Evolutionary conservation across 2,888 invertebrate species (phyloP).

Genomic region (Julus scanicus): DNA sequence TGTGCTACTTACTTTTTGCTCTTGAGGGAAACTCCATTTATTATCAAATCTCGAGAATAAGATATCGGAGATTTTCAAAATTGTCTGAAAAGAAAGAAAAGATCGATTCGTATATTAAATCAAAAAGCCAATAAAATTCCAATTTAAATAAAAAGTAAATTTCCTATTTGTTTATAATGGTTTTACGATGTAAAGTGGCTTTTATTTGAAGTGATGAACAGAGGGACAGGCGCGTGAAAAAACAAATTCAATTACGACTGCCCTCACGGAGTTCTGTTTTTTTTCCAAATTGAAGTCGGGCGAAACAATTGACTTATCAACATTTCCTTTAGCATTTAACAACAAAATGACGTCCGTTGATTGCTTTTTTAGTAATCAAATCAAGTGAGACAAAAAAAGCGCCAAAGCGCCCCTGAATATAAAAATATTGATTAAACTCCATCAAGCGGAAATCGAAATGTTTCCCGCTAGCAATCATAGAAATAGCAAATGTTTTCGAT

Average conservation of each 20-base stretch:
- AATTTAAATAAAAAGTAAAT: conserved; percentile 42
- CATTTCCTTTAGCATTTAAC: conserved; percentile 22
- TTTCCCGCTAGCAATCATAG: not conserved
- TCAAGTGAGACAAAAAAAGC: conserved; percentile 3
- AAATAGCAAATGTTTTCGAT: not conserved
- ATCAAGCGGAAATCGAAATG: conserved; percentile 32
- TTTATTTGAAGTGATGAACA: not conserved
- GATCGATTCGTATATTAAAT: conserved; percentile 28
- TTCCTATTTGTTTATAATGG: conserved; percentile 30
- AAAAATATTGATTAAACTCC: conserved; percentile 15
- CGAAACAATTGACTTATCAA: conserved; percentile 37
- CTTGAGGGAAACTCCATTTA: conserved; percentile 56
- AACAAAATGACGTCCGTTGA: conserved; percentile 39
- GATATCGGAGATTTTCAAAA: conserved; percentile 59
- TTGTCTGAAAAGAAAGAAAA: conserved; percentile 58
- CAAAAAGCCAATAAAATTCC: conserved; percentile 27
- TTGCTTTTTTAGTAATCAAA: conserved; percentile 34
- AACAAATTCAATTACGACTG: not conserved
- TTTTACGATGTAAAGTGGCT: conserved; percentile 28
- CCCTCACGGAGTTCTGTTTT: not conserved
- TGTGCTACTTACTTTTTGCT: conserved; percentile 56
- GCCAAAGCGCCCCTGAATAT: not conserved
- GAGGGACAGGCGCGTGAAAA: not conserved
- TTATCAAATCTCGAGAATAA: conserved; percentile 59
- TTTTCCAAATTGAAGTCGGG: not conserved